Percentiles rank a stretch among this genome's conserved stretches.
Conservation (phyloP, 2,888 invertebrate species). For the Congeria kusceri region DNA sequence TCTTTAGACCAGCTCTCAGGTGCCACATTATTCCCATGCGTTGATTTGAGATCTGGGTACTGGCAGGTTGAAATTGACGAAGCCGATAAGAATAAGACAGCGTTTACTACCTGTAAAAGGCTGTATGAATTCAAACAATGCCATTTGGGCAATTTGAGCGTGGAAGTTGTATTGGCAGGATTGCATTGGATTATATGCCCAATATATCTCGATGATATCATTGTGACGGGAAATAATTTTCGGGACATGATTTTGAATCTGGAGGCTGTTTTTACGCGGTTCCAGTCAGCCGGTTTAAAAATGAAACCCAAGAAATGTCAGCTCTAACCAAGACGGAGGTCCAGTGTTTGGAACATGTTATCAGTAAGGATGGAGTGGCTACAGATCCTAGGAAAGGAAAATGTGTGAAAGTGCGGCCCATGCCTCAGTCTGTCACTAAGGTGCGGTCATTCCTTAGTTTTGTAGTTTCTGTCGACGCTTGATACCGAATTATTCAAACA, state of each 20-base stretch:
- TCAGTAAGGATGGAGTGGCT: constrained; percentile 9
- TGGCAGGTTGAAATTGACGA: constrained; percentile 65
- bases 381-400: constrained; percentile 17
- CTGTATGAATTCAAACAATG: constrained; percentile 59
- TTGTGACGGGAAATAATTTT: constrained; percentile 46
- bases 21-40: constrained; percentile 54
- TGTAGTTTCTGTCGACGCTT: constrained; percentile 1
- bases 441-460: constrained; percentile 12
- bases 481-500: neutral
- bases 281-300: constrained; percentile 51
- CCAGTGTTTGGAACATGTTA: constrained; percentile 22
- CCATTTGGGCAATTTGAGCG: constrained; percentile 67
- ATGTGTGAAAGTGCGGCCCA: neutral
- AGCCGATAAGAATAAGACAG: constrained; percentile 61
- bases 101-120: constrained; percentile 56
- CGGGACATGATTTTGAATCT: constrained; percentile 40
- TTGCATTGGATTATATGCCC: constrained; percentile 49
- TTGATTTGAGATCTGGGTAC: constrained; percentile 66
- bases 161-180: constrained; percentile 61
- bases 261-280: constrained; percentile 39
- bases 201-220: constrained; percentile 64
- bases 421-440: neutral
- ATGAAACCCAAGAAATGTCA: constrained; percentile 63
- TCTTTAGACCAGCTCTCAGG: constrained; percentile 59
- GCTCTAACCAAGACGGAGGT: constrained; percentile 29